Percentiles rank a stretch among this genome's conserved stretches.
These are phyloP conservation scores for Thaumatotibia leucotreta DNA, from an alignment of 1,140 invertebrate genomes.

Conservation along the genomic window DNA sequence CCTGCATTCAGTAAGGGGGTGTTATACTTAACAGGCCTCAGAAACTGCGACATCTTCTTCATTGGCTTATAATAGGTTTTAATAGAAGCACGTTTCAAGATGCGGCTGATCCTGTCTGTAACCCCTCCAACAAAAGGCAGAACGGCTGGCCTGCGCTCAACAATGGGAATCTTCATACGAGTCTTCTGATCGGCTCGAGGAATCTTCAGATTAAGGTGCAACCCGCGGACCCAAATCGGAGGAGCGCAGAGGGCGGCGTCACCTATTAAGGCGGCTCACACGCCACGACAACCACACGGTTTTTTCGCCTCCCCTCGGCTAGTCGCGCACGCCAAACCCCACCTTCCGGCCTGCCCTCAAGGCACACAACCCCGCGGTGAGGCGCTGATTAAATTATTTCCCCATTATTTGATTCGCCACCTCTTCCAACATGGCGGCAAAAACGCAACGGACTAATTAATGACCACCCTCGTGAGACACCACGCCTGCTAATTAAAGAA, in stretches of 20 bases:
- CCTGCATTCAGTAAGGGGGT: too few species aligned
- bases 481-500: too few species aligned
- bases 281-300: constrained; percentile 40
- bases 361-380: constrained; percentile 25
- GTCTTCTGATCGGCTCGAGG: too few species aligned
- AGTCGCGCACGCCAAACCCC: constrained; percentile 27
- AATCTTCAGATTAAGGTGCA: not conserved
- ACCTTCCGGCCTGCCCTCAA: constrained; percentile 35
- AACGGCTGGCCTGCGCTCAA: too few species aligned
- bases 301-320: constrained; percentile 46
- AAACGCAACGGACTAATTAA: constrained; percentile 18
- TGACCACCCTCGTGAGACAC: too few species aligned
- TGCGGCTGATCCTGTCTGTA: too few species aligned
- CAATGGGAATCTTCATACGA: too few species aligned
- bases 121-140: too few species aligned
- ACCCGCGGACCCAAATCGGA: not conserved
- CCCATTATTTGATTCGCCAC: constrained; percentile 71
- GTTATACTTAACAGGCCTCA: too few species aligned
- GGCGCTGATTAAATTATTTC: constrained; percentile 67
- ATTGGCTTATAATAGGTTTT: too few species aligned
- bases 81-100: too few species aligned
- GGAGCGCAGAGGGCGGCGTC: constrained; percentile 16
- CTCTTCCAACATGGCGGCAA: constrained; percentile 69
- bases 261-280: constrained; percentile 52
- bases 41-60: too few species aligned